Evolutionary conservation across 1,140 invertebrate genomes (phyloP).

Genomic region (Stegodyphus dumicola): DNA sequence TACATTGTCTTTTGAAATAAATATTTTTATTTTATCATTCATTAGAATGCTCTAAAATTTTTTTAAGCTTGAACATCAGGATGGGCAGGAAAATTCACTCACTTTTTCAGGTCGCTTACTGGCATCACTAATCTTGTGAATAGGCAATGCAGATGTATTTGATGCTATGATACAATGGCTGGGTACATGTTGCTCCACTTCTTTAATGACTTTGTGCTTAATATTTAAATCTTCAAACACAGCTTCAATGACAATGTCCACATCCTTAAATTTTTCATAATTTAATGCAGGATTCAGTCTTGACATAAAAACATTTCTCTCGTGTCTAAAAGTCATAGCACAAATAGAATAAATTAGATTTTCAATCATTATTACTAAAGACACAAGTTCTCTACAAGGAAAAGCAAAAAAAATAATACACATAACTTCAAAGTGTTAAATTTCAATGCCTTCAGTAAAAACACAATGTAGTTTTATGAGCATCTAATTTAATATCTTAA

Average conservation of each 20-base stretch:
- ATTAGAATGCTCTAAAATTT: background rate
- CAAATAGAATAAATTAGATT: too few species aligned
- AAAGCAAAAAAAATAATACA: too few species aligned
- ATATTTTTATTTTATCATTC: too few species aligned
- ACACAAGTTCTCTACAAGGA: too few species aligned
- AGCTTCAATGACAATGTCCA: conserved; percentile 97
- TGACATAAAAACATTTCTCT: conserved; percentile 83
- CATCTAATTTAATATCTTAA: too few species aligned
- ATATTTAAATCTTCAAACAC: conserved; percentile 95
- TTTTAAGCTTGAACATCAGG: background rate
- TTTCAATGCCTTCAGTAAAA: too few species aligned
- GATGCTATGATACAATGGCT: conserved; percentile 95
- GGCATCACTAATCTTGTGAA: conserved; percentile 92
- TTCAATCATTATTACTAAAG: too few species aligned
- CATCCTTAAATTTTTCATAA: conserved; percentile 86
- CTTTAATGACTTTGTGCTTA: conserved; percentile 97
- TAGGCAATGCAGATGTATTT: conserved; percentile 98
- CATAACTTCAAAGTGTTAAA: too few species aligned
- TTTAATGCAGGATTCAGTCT: conserved; percentile 83
- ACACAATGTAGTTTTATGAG: too few species aligned
- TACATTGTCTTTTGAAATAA: too few species aligned
- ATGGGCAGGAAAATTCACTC: conserved; percentile 65
- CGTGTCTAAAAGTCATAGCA: conserved; percentile 72
- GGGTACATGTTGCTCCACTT: conserved; percentile 88
- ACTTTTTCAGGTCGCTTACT: conserved; percentile 94